Base-by-base conservation (phyloP, 2,888 invertebrate genomes). In the Sphaerophoria taeniata region DNA sequence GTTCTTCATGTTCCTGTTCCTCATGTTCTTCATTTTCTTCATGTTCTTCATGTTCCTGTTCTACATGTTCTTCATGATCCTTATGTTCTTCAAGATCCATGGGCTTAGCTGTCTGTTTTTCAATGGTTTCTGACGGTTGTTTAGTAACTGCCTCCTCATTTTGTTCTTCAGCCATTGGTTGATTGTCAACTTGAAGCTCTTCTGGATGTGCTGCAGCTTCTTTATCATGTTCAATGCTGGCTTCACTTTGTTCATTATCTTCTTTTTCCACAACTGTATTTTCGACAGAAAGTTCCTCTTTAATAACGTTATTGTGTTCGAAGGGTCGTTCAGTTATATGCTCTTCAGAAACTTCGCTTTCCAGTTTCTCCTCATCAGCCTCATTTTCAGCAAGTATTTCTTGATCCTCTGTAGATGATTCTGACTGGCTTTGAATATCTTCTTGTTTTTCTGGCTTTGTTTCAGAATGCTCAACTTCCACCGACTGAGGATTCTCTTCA, bases 391-490 rank as follows among this genome's bases (percentile, higher is more conserved):
- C 2, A 0, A 14, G 9, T 6, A 34, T 9, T 51, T 77, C 24
- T 2, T 2, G 24, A 24, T 1, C 24, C 24, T 24, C 72, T 9
- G 55, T 4, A 14, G 24, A 36, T 31, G 11, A 12, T 70, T 79
- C 63, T 33, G 47, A 43, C 6, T 73, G 47, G 36, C 65, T 39
- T 3, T 36, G 63, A 39, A 65, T 70, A 2, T 81, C 77, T 34
- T 49, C 56, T 4, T 51, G 12, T 33, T 76, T 60, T 63, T 24
- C 12, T 43, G 55, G 31, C 34, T 77, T 55, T 6, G 14, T 4
- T 36, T 39, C 67, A 0, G 61, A 53, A 39, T 67, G 56, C 11
- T 67, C 58, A 6, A 63, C 9, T 56, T 12, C 61, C 5, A 5
- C 63, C 4, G 43, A 39, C n/a, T 70, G 45, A n/a, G 58, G n/a